These are phyloP conservation scores for Drosophila seguyi DNA, from an alignment of 1,140 invertebrate genomes.

Conservation along the genomic window DNA sequence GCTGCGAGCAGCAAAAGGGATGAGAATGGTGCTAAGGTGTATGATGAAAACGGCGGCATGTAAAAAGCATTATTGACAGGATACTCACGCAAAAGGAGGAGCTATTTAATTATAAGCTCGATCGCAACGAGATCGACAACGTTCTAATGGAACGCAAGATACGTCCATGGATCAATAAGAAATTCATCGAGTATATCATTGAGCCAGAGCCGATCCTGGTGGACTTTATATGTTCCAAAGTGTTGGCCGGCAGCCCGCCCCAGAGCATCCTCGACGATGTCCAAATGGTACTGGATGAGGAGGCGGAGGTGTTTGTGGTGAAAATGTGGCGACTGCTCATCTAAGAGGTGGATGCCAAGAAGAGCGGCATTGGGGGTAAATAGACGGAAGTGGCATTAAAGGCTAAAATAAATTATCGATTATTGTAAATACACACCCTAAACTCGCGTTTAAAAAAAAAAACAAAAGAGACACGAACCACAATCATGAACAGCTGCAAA, in stretches of 20 bases:
- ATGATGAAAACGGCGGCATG: conserved; percentile 97
- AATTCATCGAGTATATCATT: conserved; percentile 99
- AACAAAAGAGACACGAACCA: conserved; percentile 8
- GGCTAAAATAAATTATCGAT: conserved; percentile 56
- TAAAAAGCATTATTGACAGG: conserved; percentile 98
- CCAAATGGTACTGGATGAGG: conserved; percentile 99
- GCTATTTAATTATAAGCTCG: conserved; percentile 96
- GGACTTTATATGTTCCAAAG: conserved; percentile 99
- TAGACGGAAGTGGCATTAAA: conserved; percentile 31
- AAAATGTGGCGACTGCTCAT: conserved; percentile 99
- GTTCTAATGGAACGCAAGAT: conserved; percentile 97
- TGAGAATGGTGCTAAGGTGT: conserved; percentile 89
- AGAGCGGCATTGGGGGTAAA: conserved; percentile 87
- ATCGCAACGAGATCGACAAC: conserved; percentile 92
- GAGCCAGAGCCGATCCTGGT: conserved; percentile 99
- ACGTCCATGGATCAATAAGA: conserved; percentile 99
- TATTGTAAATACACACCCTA: conserved; percentile 68
- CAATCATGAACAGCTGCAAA: conserved; percentile 22
- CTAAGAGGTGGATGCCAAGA: conserved; percentile 99
- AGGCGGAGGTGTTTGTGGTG: conserved; percentile 99
- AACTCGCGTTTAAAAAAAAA: conserved; percentile 20
- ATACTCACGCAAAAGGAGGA: conserved; percentile 99
- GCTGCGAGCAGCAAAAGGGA: conserved; percentile 88
- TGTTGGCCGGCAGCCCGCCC: conserved; percentile 95
- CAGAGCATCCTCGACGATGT: conserved; percentile 98